A percentile compares a stretch with the other conserved stretches of the same genome.
These are phyloP conservation scores for Erebia palarica DNA, from an alignment of 2,888 invertebrate species.

Conservation along the genomic window DNA sequence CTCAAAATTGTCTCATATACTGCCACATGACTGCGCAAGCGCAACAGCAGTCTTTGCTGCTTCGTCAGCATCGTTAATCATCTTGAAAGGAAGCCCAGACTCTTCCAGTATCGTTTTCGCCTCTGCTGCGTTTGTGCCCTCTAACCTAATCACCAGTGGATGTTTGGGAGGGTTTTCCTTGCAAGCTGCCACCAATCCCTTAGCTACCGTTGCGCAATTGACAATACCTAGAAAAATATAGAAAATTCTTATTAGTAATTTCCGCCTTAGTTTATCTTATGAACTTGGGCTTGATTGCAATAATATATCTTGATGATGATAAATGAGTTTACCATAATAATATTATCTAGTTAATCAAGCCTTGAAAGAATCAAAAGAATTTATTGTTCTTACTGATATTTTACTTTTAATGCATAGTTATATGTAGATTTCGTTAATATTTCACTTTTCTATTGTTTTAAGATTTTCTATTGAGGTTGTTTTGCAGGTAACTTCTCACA, in stretches of 20 bases:
- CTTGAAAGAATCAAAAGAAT: background rate
- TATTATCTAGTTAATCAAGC: background rate
- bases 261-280: background rate
- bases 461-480: no score
- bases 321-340: background rate
- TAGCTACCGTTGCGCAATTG: constrained; percentile 98
- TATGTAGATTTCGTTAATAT: no score
- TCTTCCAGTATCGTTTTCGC: constrained; percentile 92
- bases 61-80: constrained; percentile 94
- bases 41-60: constrained; percentile 95
- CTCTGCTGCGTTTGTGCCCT: constrained; percentile 95
- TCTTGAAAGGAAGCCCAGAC: constrained; percentile 91
- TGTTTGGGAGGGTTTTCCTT: constrained; percentile 89
- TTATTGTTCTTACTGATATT: no score
- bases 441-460: no score
- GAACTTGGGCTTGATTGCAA: background rate
- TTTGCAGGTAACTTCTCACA: no score
- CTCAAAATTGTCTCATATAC: background rate
- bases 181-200: constrained; percentile 95
- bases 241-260: constrained; percentile 1
- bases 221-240: constrained; percentile 88
- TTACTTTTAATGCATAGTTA: no score
- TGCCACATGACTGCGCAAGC: constrained; percentile 49
- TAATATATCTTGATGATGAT: background rate
- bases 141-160: constrained; percentile 96